Evolutionary conservation across 2,888 invertebrate species (phyloP).

Genomic region (Synanthedon tipuliformis): DNA sequence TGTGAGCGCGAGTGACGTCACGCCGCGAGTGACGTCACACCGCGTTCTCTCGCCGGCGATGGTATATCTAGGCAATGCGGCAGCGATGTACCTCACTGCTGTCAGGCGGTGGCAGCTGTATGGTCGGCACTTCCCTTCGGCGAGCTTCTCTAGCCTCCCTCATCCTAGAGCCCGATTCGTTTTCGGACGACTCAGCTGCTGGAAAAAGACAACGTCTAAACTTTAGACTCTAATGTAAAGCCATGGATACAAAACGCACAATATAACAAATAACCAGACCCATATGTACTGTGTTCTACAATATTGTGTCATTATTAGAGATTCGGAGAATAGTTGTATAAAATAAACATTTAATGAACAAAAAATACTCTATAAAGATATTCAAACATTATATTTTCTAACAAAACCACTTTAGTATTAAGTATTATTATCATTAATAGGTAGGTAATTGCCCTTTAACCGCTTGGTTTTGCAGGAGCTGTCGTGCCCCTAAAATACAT

Average conservation of each 20-base stretch:
- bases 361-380: too few species aligned
- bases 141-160: slow-evolving; percentile 56
- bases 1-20: slow-evolving; percentile 2
- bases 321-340: too few species aligned
- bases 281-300: too few species aligned
- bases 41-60: slow-evolving; percentile 3
- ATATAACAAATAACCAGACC: too few species aligned
- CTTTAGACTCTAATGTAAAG: neutral
- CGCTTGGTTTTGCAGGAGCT: too few species aligned
- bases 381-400: too few species aligned
- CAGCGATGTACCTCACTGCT: slow-evolving; percentile 66
- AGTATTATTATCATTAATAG: too few species aligned
- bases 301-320: too few species aligned
- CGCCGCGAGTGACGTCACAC: slow-evolving; percentile 10
- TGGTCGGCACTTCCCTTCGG: slow-evolving; percentile 53
- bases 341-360: too few species aligned
- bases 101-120: slow-evolving; percentile 50
- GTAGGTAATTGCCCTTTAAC: too few species aligned
- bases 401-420: too few species aligned
- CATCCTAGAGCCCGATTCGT: slow-evolving; percentile 60
- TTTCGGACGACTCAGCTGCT: slow-evolving; percentile 55
- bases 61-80: slow-evolving; percentile 33
- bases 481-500: neutral
- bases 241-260: neutral
- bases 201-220: neutral